Evolutionary conservation across 2,797 vertebrate genomes (phyloP).

Genomic region (Tapirus indicus): DNA sequence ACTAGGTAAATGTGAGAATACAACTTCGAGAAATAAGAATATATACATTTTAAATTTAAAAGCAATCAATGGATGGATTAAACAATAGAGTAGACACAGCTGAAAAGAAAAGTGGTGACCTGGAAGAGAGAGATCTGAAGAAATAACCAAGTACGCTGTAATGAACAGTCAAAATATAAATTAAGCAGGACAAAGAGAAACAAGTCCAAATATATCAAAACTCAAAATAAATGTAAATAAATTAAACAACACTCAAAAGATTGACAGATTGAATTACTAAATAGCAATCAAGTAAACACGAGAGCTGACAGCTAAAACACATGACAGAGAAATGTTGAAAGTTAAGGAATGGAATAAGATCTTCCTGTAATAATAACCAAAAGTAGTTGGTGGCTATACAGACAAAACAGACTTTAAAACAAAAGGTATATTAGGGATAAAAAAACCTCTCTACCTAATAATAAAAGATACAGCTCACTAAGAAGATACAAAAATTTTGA

Average conservation of each 20-base stretch:
- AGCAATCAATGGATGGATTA: neutral
- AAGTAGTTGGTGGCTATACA: neutral
- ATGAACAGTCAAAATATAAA: neutral
- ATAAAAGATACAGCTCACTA: neutral
- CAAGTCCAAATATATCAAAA: neutral
- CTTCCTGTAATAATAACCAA: neutral
- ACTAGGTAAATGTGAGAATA: conserved; percentile 33
- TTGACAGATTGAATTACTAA: neutral
- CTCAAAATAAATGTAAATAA: conserved; percentile 17
- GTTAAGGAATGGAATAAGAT: neutral
- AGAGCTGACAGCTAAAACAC: neutral
- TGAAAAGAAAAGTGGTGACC: neutral
- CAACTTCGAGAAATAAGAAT: conserved; percentile 42
- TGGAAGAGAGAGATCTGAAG: neutral
- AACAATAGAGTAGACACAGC: neutral
- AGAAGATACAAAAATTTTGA: neutral
- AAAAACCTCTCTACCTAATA: neutral
- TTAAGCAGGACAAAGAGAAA: conserved; percentile 19
- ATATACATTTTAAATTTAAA: neutral
- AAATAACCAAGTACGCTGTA: neutral
- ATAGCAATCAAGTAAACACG: neutral
- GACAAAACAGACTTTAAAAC: neutral
- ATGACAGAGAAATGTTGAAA: neutral
- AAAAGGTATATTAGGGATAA: neutral
- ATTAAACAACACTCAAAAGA: neutral